phyloP scores from a whole-genome alignment of 2,888 invertebrate species.

The Malthinus seriepunctatus region DNA sequence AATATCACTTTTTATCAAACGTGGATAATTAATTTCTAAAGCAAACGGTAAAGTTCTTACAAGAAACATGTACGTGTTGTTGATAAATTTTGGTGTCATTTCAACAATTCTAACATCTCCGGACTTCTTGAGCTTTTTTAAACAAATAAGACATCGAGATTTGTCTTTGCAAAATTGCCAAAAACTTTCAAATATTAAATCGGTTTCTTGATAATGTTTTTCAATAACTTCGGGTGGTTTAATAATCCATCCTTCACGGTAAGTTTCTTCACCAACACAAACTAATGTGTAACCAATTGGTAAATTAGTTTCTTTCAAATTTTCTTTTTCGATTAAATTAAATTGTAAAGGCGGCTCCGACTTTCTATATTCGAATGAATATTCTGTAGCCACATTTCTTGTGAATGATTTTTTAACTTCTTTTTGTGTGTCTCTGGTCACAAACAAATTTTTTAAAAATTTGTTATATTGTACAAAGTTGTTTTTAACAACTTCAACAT shows the following conservation, averaged over 20 bases:
- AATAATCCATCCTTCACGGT: conserved; percentile 16
- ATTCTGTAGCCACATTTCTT: not conserved
- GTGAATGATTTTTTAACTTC: conserved; percentile 17
- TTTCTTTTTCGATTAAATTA: conserved; percentile 9
- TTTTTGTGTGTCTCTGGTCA: conserved; percentile 22
- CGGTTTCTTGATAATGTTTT: conserved; percentile 11
- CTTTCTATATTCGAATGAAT: conserved; percentile 6
- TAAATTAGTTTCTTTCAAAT: conserved; percentile 14
- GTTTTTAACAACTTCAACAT: conserved; percentile 9
- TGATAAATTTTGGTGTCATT: conserved; percentile 20
- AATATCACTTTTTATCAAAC: not conserved
- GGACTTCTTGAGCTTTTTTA: conserved; percentile 10
- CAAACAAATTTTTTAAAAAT: conserved; percentile 15
- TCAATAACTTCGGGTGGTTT: conserved; percentile 13
- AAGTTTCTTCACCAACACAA: conserved; percentile 12
- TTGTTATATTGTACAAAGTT: conserved; percentile 3
- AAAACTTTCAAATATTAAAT: conserved; percentile 15
- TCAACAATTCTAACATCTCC: conserved; percentile 19
- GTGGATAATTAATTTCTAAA: conserved; percentile 9
- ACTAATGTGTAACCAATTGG: conserved; percentile 18
- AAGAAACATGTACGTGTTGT: conserved; percentile 20
- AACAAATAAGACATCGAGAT: conserved; percentile 16
- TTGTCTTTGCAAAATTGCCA: conserved; percentile 24
- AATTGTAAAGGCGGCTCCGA: not conserved
- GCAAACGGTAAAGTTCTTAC: conserved; percentile 13